Conservation (phyloP, 2,113 vertebrate genomes). For the Callipepla californica region DNA sequence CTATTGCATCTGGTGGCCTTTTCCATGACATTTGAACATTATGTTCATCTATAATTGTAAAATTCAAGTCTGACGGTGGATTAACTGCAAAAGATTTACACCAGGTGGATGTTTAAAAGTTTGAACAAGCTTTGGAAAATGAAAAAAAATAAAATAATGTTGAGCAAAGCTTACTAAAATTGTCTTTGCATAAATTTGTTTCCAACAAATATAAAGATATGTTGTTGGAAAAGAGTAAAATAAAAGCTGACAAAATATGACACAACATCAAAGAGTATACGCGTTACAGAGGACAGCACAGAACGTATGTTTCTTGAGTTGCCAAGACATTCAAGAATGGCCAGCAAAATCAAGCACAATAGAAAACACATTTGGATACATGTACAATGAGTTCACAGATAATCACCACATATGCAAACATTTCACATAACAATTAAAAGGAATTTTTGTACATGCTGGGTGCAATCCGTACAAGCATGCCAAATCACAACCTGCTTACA, state of each 20-base stretch:
- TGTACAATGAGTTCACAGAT: constrained; percentile 85
- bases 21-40: constrained; percentile 95
- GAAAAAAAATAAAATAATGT: constrained; percentile 63
- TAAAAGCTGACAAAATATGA: constrained; percentile 83
- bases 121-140: constrained; percentile 26
- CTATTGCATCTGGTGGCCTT: constrained; percentile 83
- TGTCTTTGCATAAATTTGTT: constrained; percentile 90
- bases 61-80: constrained; percentile 92
- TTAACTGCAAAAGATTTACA: constrained; percentile 86
- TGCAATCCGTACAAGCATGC: constrained; percentile 90
- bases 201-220: constrained; percentile 91
- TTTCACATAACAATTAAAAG: constrained; percentile 87
- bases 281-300: constrained; percentile 90
- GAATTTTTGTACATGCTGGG: constrained; percentile 86
- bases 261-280: constrained; percentile 81
- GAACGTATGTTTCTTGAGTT: constrained; percentile 91
- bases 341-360: constrained; percentile 92
- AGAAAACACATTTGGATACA: constrained; percentile 89
- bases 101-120: constrained; percentile 56
- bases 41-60: constrained; percentile 95
- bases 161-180: constrained; percentile 80
- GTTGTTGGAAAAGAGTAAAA: constrained; percentile 89
- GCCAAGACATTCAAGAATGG: constrained; percentile 86
- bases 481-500: constrained; percentile 81
- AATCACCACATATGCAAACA: constrained; percentile 88